phyloP scores from a whole-genome alignment of 2,888 invertebrate species.

The Anaspis maculata region DNA sequence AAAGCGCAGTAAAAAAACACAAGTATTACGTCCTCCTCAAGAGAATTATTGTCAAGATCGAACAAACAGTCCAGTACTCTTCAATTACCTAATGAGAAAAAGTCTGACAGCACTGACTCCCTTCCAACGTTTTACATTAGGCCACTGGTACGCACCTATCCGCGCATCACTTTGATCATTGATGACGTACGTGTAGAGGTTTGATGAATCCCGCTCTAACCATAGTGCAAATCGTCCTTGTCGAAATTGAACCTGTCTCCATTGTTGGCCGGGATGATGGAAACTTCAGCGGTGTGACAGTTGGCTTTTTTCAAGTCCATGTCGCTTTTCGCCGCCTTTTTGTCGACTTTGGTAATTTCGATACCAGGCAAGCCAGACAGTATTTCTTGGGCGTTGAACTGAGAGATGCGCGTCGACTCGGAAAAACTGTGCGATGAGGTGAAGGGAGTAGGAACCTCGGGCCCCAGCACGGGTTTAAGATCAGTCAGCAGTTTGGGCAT shows the following conservation, averaged over 20 bases:
- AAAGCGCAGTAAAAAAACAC: too few relatives aligned
- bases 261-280: conserved; percentile 37
- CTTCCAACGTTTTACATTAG: too few relatives aligned
- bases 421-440: conserved; percentile 14
- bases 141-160: too few relatives aligned
- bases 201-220: too few relatives aligned
- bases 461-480: conserved; percentile 29
- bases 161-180: too few relatives aligned
- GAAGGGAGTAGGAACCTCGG: conserved; percentile 18
- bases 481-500: conserved; percentile 28
- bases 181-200: too few relatives aligned
- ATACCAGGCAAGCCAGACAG: conserved; percentile 40
- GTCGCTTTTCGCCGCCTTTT: conserved; percentile 26
- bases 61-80: too few relatives aligned
- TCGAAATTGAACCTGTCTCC: conserved; percentile 32
- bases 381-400: conserved; percentile 38
- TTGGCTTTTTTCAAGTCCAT: conserved; percentile 26
- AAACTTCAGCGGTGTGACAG: conserved; percentile 39
- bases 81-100: too few relatives aligned
- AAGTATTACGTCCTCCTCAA: too few relatives aligned
- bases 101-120: too few relatives aligned
- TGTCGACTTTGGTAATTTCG: conserved; percentile 40
- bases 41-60: too few relatives aligned
- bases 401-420: conserved; percentile 19
- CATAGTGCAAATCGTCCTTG: conserved; percentile 39